phyloP scores from a whole-genome alignment of 2,113 vertebrate species.

The Callionymus lyra region DNA sequence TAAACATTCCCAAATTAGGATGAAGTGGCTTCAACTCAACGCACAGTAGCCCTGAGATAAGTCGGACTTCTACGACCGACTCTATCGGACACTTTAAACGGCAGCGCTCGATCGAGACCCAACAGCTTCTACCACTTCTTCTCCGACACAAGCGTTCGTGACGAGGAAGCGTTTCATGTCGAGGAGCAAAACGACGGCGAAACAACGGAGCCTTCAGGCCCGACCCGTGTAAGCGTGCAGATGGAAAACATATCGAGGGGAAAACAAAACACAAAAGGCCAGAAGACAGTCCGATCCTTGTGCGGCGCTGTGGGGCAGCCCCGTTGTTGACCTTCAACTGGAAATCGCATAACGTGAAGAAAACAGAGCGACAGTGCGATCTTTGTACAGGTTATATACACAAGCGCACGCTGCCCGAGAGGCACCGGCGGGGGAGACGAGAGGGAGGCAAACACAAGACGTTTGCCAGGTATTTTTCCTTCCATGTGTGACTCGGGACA shows the following conservation, averaged over 20 bases:
- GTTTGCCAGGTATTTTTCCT: neutral
- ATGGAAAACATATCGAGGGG: conserved; percentile 15
- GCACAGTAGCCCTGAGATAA: conserved; percentile 8
- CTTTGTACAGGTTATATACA: conserved; percentile 19
- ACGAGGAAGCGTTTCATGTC: no score
- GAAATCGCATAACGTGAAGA: conserved; percentile 22
- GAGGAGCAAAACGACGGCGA: neutral
- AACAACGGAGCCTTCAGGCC: conserved; percentile 7
- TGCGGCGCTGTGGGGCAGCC: conserved; percentile 2
- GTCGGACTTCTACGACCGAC: conserved; percentile 6
- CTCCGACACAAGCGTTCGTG: no score
- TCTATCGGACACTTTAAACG: conserved; percentile 15
- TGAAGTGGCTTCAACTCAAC: neutral
- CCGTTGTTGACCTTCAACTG: conserved; percentile 9
- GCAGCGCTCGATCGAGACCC: conserved; percentile 14
- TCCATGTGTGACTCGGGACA: no score
- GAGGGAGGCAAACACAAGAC: neutral
- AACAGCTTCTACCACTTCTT: neutral
- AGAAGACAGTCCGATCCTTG: conserved; percentile 20
- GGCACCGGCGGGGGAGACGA: conserved; percentile 1
- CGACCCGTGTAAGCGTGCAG: conserved; percentile 2
- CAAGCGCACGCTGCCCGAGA: conserved; percentile 5
- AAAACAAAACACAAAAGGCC: conserved; percentile 2
- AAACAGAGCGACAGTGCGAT: conserved; percentile 11
- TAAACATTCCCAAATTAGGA: conserved; percentile 13